A percentile compares a stretch with the other conserved stretches of the same genome.
These are phyloP conservation scores for Trichopria drosophilae DNA, from an alignment of 2,888 invertebrate species.

Conservation along the genomic window DNA sequence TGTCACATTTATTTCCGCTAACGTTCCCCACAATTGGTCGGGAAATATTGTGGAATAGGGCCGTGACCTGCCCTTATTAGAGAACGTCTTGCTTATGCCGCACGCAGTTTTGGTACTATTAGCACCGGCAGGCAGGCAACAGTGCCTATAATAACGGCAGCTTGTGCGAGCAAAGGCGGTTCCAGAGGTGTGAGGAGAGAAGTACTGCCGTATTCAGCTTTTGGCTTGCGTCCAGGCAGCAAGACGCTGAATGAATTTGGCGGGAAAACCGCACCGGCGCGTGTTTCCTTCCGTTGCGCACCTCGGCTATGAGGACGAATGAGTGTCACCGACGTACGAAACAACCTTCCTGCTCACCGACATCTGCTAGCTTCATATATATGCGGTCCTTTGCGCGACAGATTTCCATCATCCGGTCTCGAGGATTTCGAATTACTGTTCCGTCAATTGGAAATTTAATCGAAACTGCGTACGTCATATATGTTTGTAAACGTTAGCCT, in stretches of 20 bases:
- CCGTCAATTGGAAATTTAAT: too few species aligned
- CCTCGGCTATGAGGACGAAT: too few species aligned
- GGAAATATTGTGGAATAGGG: slow-evolving; percentile 45
- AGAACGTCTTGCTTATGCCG: slow-evolving; percentile 29
- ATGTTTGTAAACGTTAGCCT: not conserved
- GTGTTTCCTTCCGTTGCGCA: too few species aligned
- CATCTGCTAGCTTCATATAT: too few species aligned
- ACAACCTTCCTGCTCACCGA: too few species aligned
- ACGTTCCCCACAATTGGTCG: slow-evolving; percentile 45
- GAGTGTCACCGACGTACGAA: too few species aligned
- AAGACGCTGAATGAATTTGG: slow-evolving; percentile 56
- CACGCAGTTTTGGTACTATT: slow-evolving; percentile 8
- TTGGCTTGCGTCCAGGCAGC: slow-evolving; percentile 53
- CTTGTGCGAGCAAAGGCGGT: slow-evolving; percentile 17
- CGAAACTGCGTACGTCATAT: too few species aligned
- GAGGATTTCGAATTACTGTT: too few species aligned
- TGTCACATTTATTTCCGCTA: slow-evolving; percentile 45
- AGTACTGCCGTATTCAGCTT: slow-evolving; percentile 45
- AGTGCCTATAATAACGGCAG: slow-evolving; percentile 20
- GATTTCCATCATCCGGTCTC: too few species aligned
- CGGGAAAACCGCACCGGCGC: slow-evolving; percentile 49
- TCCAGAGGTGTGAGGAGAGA: slow-evolving; percentile 33
- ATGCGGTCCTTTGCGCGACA: too few species aligned
- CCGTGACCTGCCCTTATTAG: slow-evolving; percentile 48
- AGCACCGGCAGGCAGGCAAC: slow-evolving; percentile 23